phyloP scores from a whole-genome alignment of 2,113 vertebrate species.

The Nothobranchius kuhntae region DNA sequence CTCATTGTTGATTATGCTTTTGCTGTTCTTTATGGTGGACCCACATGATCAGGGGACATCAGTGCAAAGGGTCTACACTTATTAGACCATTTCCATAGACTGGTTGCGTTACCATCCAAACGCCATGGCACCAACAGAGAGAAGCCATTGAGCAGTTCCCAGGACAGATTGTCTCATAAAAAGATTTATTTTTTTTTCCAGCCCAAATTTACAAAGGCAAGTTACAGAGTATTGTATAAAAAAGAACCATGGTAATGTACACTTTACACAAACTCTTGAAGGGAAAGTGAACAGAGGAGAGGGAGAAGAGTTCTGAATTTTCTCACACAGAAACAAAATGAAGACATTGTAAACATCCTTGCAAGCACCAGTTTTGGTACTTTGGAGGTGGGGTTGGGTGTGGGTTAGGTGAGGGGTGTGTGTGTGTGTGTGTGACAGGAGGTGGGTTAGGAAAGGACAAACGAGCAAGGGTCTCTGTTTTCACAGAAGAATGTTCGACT shows the following conservation, averaged over 20 bases:
- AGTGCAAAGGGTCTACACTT: too few relatives aligned
- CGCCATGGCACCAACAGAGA: neutral
- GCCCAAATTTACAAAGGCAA: conserved; percentile 96
- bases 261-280: conserved; percentile 90
- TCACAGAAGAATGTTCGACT: conserved; percentile 74
- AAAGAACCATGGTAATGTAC: conserved; percentile 96
- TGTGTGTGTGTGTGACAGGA: conserved; percentile 60
- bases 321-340: conserved; percentile 85
- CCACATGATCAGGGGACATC: too few relatives aligned
- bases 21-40: too few relatives aligned
- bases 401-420: neutral
- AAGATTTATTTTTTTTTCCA: conserved; percentile 97
- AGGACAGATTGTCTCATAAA: conserved; percentile 94
- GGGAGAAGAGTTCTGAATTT: conserved; percentile 75
- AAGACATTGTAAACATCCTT: conserved; percentile 89
- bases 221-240: conserved; percentile 95
- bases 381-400: conserved; percentile 5
- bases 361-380: conserved; percentile 79
- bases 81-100: too few relatives aligned
- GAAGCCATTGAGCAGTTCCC: conserved; percentile 48
- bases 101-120: too few relatives aligned
- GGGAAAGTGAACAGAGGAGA: conserved; percentile 71
- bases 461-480: conserved; percentile 69
- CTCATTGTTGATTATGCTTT: too few relatives aligned
- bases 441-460: conserved; percentile 67